Conservation (phyloP, 2,797 vertebrate species). For the Alfaro cultratus region DNA sequence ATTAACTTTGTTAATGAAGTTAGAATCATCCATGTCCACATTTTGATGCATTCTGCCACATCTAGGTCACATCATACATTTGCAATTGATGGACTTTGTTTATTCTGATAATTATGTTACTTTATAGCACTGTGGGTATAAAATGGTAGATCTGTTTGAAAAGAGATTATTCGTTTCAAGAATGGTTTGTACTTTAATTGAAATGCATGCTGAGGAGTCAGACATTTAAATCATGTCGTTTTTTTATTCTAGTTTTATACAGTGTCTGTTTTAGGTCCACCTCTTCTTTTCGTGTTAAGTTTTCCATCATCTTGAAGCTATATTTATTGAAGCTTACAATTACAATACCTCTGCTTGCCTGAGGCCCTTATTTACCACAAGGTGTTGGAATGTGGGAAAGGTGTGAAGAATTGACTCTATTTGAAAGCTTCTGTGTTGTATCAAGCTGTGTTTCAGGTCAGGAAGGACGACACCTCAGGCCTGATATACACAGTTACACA, state of each 20-base stretch:
- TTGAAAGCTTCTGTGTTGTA: slow-evolving; percentile 17
- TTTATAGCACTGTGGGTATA: neutral
- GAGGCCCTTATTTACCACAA: slow-evolving; percentile 31
- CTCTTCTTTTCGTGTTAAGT: neutral
- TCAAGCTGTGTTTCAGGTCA: slow-evolving; percentile 41
- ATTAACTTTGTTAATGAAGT: no score
- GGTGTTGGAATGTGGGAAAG: slow-evolving; percentile 34
- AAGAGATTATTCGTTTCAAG: neutral
- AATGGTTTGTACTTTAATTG: neutral
- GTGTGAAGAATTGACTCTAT: slow-evolving; percentile 33
- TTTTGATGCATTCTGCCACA: neutral
- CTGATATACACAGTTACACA: slow-evolving; percentile 8
- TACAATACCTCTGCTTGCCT: slow-evolving; percentile 26
- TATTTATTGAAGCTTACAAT: slow-evolving; percentile 10
- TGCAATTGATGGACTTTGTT: neutral
- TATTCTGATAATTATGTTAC: neutral
- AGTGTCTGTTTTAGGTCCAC: neutral
- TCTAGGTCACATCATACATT: neutral
- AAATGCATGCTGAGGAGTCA: neutral
- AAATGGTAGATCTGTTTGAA: neutral
- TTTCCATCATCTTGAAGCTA: neutral
- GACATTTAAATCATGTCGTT: neutral
- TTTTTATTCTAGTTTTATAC: neutral
- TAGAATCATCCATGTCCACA: neutral
- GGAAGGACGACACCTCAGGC: slow-evolving; percentile 15